These are phyloP conservation scores for Pyrrhosoma nymphula DNA, from an alignment of 2,888 invertebrate species.

Conservation along the genomic window DNA sequence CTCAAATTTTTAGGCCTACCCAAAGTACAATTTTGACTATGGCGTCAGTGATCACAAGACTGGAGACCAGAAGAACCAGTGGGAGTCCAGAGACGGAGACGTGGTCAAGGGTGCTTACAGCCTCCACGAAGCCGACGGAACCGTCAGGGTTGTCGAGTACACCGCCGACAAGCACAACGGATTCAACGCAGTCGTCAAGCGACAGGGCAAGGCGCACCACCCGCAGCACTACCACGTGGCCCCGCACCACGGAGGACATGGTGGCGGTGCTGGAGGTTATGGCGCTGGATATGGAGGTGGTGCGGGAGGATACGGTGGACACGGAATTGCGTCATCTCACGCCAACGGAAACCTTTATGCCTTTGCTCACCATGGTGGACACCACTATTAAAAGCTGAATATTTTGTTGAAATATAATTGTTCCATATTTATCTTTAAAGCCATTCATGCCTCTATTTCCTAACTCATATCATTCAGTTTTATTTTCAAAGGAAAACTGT, in stretches of 20 bases:
- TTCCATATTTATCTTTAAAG: too few relatives aligned
- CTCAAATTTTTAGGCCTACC: background rate
- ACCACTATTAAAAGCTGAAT: background rate
- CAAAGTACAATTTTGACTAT: background rate
- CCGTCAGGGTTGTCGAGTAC: background rate
- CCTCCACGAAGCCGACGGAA: slow-evolving; percentile 5
- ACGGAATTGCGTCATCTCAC: too few relatives aligned
- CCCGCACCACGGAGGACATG: background rate
- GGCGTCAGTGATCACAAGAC: slow-evolving; percentile 1
- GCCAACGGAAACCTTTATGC: slow-evolving; percentile 38
- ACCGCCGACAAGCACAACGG: background rate
- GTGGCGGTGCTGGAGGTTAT: background rate
- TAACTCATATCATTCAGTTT: too few relatives aligned
- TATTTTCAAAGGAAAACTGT: too few relatives aligned
- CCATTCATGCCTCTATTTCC: too few relatives aligned
- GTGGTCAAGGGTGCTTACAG: slow-evolving; percentile 1
- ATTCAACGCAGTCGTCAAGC: background rate
- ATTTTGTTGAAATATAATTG: too few relatives aligned
- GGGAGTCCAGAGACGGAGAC: background rate
- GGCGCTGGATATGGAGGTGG: background rate
- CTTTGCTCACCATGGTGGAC: background rate
- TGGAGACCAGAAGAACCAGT: background rate
- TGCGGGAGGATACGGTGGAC: background rate
- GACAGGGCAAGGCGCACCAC: background rate
- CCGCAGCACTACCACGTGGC: background rate